Evolutionary conservation across 2,113 vertebrate species (phyloP).

Genomic region (Morone chrysops): DNA sequence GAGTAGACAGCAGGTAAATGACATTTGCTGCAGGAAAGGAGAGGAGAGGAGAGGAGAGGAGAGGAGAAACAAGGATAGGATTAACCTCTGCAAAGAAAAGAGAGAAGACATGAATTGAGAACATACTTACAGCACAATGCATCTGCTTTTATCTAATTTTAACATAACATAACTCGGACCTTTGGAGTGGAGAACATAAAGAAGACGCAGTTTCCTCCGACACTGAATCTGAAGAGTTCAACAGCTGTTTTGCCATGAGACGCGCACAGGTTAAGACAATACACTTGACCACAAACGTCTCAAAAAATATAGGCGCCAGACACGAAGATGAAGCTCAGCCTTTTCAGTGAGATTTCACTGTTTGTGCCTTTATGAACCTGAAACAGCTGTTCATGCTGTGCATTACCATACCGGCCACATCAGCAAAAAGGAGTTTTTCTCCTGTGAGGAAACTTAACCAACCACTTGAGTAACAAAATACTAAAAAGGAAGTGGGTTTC

Average conservation of each 20-base stretch:
- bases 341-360: slow-evolving; percentile 45
- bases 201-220: slow-evolving; percentile 3
- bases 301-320: slow-evolving; percentile 1
- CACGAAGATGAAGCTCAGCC: slow-evolving; percentile 12
- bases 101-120: slow-evolving; percentile 1
- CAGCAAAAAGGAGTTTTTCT: slow-evolving; percentile 57
- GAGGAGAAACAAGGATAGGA: neutral
- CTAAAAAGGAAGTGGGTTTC: neutral
- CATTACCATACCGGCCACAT: slow-evolving; percentile 59
- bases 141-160: slow-evolving; percentile 30
- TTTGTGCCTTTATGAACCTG: slow-evolving; percentile 60
- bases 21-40: slow-evolving; percentile 27
- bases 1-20: slow-evolving; percentile 39
- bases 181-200: slow-evolving; percentile 26
- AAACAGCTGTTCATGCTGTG: slow-evolving; percentile 64
- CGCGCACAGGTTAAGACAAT: slow-evolving; percentile 21
- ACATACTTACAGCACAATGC: slow-evolving; percentile 5
- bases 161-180: slow-evolving; percentile 16
- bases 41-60: slow-evolving; percentile 4
- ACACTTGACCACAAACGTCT: neutral
- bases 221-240: slow-evolving; percentile 5
- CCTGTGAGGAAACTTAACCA: slow-evolving; percentile 21
- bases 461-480: slow-evolving; percentile 23
- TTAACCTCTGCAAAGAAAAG: slow-evolving; percentile 3
- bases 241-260: slow-evolving; percentile 33